phyloP scores from a whole-genome alignment of 1,140 invertebrate genomes.

The Leptoteleia sp. region DNA sequence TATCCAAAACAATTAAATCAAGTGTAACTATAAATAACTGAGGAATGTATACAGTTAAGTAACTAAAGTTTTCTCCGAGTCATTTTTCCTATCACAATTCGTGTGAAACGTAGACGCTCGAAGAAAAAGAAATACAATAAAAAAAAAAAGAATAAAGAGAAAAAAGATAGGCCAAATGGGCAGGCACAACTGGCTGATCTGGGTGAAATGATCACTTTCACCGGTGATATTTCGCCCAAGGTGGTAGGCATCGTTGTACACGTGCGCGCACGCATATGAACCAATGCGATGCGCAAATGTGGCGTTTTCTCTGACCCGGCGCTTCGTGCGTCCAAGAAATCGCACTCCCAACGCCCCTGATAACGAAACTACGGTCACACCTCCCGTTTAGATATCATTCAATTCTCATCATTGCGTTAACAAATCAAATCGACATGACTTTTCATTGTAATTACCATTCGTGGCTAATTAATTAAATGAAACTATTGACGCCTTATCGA shows the following conservation, averaged over 20 bases:
- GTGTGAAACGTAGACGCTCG: slow-evolving; percentile 51
- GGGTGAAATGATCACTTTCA: slow-evolving; percentile 68
- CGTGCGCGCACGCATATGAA: slow-evolving; percentile 50
- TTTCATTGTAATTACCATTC: neutral
- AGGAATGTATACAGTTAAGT: slow-evolving; percentile 4
- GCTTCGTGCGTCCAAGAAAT: slow-evolving; percentile 33
- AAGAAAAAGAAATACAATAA: neutral
- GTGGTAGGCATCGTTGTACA: slow-evolving; percentile 45
- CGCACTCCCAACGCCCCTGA: slow-evolving; percentile 30
- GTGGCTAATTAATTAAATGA: neutral
- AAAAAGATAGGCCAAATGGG: slow-evolving; percentile 38
- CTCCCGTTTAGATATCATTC: neutral
- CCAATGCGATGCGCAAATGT: slow-evolving; percentile 49
- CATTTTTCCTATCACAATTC: slow-evolving; percentile 17
- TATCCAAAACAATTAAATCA: neutral
- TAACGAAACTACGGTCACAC: slow-evolving; percentile 23
- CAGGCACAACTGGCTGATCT: slow-evolving; percentile 42
- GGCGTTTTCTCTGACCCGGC: slow-evolving; percentile 58
- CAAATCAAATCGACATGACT: neutral
- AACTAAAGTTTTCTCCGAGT: slow-evolving; percentile 10
- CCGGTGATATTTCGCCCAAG: slow-evolving; percentile 62
- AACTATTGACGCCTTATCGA: no score
- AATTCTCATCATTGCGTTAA: no score
- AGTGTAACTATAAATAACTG: neutral
- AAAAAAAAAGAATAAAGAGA: no score